Percentiles rank a stretch among this genome's conserved stretches.
These are phyloP conservation scores for Syrmaticus mikado DNA, from an alignment of 2,113 vertebrate genomes.

Conservation along the genomic window DNA sequence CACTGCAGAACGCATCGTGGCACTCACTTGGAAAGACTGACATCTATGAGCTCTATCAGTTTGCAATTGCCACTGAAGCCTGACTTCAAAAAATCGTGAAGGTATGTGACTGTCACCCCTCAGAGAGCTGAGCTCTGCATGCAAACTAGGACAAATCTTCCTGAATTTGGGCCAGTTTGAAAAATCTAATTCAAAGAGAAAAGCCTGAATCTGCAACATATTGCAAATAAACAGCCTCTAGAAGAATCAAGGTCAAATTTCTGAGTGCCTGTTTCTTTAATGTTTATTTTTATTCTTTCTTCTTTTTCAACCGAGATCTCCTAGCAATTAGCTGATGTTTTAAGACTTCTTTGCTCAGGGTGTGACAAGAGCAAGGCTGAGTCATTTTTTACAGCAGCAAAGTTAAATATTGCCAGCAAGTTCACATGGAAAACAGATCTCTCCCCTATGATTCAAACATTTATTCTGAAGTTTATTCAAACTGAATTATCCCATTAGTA, in stretches of 20 bases:
- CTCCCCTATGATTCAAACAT: neutral
- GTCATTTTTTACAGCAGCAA: slow-evolving; percentile 45
- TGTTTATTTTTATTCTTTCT: neutral
- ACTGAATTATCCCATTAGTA: neutral
- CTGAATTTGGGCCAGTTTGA: neutral
- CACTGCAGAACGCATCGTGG: neutral
- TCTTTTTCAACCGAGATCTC: neutral
- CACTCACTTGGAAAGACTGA: neutral
- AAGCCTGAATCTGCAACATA: slow-evolving; percentile 22
- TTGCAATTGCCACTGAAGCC: neutral
- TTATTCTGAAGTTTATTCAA: slow-evolving; percentile 22
- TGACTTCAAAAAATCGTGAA: neutral
- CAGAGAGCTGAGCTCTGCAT: neutral
- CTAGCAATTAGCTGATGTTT: slow-evolving; percentile 39
- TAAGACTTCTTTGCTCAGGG: slow-evolving; percentile 12
- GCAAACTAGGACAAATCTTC: slow-evolving; percentile 15
- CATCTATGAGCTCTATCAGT: neutral
- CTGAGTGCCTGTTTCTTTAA: neutral
- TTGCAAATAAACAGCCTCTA: slow-evolving; percentile 35
- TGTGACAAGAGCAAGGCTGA: slow-evolving; percentile 53
- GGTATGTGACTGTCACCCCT: neutral
- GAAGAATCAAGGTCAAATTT: neutral
- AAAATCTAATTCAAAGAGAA: slow-evolving; percentile 36
- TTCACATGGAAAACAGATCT: neutral
- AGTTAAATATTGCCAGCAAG: slow-evolving; percentile 23